These are phyloP conservation scores for Noctua comes DNA, from an alignment of 2,888 invertebrate genomes.

Conservation along the genomic window DNA sequence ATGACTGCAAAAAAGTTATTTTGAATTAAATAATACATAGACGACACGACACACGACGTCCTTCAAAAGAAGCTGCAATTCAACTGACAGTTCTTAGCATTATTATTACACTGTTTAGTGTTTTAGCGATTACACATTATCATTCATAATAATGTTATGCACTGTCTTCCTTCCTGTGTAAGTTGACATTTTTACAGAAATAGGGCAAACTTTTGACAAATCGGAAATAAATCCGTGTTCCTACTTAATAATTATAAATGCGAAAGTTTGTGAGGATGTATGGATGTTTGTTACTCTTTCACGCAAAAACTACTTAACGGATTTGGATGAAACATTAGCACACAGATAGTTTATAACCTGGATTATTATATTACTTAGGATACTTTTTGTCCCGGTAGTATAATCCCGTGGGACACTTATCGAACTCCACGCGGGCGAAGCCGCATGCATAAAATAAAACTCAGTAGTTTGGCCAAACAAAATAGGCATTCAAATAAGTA, in stretches of 20 bases:
- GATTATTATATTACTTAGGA: too few species aligned
- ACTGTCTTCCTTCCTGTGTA: not conserved
- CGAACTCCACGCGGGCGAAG: too few species aligned
- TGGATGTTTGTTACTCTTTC: too few species aligned
- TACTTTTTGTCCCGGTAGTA: too few species aligned
- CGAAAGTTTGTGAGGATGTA: too few species aligned
- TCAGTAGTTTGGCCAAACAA: too few species aligned
- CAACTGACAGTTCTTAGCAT: constrained; percentile 16
- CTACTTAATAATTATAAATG: too few species aligned
- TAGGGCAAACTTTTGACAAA: not conserved
- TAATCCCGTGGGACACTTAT: too few species aligned
- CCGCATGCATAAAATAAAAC: too few species aligned
- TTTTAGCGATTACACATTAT: not conserved
- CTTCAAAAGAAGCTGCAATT: constrained; percentile 8
- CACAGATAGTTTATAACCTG: too few species aligned
- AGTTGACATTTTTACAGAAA: not conserved
- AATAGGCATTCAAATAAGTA: not conserved
- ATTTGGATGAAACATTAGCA: too few species aligned
- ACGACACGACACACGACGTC: constrained; percentile 12
- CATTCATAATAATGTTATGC: not conserved
- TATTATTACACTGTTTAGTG: not conserved
- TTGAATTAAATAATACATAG: not conserved
- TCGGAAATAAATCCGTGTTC: not conserved
- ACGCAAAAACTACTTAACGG: too few species aligned
- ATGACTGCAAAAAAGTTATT: constrained; percentile 76